Conservation (phyloP, 2,113 vertebrate species). For the Procavia capensis region DNA sequence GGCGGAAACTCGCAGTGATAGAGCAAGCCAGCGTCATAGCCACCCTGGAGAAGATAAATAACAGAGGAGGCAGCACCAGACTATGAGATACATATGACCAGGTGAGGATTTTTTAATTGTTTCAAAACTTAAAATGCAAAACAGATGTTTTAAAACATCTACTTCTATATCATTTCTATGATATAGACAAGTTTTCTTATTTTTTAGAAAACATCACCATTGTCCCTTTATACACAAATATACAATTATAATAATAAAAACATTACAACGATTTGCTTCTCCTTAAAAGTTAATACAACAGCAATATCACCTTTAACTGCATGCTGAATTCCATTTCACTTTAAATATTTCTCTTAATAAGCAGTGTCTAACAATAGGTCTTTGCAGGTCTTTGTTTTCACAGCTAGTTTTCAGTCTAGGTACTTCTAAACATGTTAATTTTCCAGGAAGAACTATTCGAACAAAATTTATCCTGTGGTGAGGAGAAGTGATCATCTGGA, state of each 20-base stretch:
- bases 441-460: background rate
- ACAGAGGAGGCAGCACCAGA: background rate
- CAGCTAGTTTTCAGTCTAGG: background rate
- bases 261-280: background rate
- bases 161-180: background rate
- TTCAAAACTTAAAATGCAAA: conserved; percentile 43
- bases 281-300: conserved; percentile 32
- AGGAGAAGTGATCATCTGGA: background rate
- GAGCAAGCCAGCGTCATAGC: conserved; percentile 93
- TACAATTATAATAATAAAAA: conserved; percentile 37
- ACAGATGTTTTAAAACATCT: conserved; percentile 14
- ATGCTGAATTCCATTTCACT: background rate
- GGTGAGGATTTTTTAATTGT: background rate
- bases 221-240: conserved; percentile 22
- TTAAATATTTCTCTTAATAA: conserved; percentile 11
- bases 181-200: background rate
- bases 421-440: background rate
- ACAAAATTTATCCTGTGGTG: background rate
- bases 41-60: conserved; percentile 87
- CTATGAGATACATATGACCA: background rate
- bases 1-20: conserved; percentile 94
- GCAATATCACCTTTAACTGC: background rate
- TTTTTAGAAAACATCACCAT: conserved; percentile 7
- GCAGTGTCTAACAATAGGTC: background rate
- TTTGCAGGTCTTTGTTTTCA: background rate